Evolutionary conservation across 2,113 vertebrate genomes (phyloP), one percentile per base, ranked within the genome.

Genomic region (Rhinichthys klamathensis): DNA sequence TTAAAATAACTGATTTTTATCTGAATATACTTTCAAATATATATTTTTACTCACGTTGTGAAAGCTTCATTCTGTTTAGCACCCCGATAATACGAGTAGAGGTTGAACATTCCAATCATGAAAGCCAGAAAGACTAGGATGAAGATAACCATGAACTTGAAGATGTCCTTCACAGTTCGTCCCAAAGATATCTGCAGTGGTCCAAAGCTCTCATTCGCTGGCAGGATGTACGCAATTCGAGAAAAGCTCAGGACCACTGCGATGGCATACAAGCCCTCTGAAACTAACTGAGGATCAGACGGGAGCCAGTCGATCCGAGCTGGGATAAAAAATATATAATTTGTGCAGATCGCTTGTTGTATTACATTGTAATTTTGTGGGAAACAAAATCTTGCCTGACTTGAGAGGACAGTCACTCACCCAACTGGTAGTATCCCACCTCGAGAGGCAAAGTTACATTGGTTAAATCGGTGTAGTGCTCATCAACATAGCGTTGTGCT

Each of bases 141-240:
- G 92, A 99, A 99, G 94, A 99, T 99, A 91, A 99, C 97, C 98
- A 99, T 99, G 90, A 99, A 99, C 89, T 99, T 99, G 91, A 99
- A 98, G 93, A 99, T 99, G 90, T 99, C 97, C 89, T 99, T 99
- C 3, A 99, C 98, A 0, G 98, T 99, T 85, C 98, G 95, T 74
- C 98, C 98, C 21, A 99, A 95, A 2, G 98, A 99, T 92, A 99
- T 99, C 92, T 99, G 98, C 86, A 99, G 95, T 0, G 98, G 98
- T 1, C 98, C 98, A 25, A 99, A 97, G 91, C 97, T 99, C 92
- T 99, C 98, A 10, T 99, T 99, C 79, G 98, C 98, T 38, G 98
- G 98, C 73, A 99, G 94, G 89, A 99, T 99, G 92, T 99, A 99
- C 16, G 97, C 98, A 25, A 99, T 99, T 89, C 98, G 95, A 60